Evolutionary conservation across 2,888 invertebrate genomes (phyloP).

Genomic region (Phlogophora meticulosa): DNA sequence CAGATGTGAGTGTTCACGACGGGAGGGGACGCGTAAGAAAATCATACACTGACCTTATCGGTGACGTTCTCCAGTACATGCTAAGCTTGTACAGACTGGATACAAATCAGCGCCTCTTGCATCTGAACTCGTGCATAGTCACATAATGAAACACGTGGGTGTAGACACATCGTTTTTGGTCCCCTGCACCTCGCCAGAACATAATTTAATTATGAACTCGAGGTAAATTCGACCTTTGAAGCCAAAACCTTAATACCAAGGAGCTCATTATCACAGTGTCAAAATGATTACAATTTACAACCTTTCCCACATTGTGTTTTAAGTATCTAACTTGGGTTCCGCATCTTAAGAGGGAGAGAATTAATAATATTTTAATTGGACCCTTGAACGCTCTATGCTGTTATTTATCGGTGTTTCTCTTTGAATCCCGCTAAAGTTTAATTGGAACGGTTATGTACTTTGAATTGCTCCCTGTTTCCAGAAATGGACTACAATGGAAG

Average conservation of each 20-base stretch:
- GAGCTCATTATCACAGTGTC: slow-evolving; percentile 48
- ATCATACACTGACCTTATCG: no score
- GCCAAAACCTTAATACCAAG: slow-evolving; percentile 13
- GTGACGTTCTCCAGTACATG: no score
- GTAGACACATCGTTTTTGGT: no score
- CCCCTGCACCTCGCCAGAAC: no score
- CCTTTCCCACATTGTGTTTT: slow-evolving; percentile 35
- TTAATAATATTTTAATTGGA: slow-evolving; percentile 66
- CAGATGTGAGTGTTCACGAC: no score
- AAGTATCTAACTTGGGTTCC: slow-evolving; percentile 43
- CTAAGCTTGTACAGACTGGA: no score
- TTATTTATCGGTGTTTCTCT: slow-evolving; percentile 64
- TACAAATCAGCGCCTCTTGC: no score
- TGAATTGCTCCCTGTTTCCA: slow-evolving; percentile 31
- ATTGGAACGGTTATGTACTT: slow-evolving; percentile 54
- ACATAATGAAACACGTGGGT: no score
- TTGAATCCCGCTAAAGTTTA: slow-evolving; percentile 63
- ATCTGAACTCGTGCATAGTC: no score
- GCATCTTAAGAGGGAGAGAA: slow-evolving; percentile 45
- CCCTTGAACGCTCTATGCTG: slow-evolving; percentile 43
- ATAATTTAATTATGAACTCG: neutral
- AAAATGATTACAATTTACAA: slow-evolving; percentile 53
- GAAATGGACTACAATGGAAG: slow-evolving; percentile 45
- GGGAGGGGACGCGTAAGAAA: no score
- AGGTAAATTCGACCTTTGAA: neutral